Percentiles rank a stretch among this genome's conserved stretches.
Conservation (phyloP, 2,888 invertebrate genomes). For the Drosophila limbata region DNA sequence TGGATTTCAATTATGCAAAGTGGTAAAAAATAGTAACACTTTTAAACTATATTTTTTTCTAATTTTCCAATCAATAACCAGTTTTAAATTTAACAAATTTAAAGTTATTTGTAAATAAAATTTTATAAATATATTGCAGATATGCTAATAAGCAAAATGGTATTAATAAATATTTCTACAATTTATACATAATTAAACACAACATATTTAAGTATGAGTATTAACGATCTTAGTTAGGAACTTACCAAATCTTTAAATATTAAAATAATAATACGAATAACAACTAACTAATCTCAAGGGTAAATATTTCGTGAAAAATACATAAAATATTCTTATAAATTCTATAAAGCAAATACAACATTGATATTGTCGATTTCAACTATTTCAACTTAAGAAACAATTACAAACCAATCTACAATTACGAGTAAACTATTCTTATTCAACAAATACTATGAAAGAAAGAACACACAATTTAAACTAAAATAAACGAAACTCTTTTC, state of each 20-base stretch:
- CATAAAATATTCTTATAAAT: constrained; percentile 67
- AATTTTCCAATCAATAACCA: constrained; percentile 7
- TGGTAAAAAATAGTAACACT: constrained; percentile 23
- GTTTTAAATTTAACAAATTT: background rate
- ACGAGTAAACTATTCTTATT: constrained; percentile 63
- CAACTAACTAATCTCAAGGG: constrained; percentile 52
- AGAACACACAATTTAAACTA: constrained; percentile 9
- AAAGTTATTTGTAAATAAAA: constrained; percentile 13
- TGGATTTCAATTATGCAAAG: constrained; percentile 62
- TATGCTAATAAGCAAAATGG: constrained; percentile 34
- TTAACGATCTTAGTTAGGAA: constrained; percentile 72
- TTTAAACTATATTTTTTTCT: background rate
- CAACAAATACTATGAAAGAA: constrained; percentile 28
- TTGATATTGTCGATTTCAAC: constrained; percentile 53
- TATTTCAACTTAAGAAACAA: constrained; percentile 49
- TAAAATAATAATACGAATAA: constrained; percentile 16
- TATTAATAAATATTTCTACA: constrained; percentile 64
- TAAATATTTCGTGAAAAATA: constrained; percentile 47
- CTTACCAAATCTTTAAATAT: constrained; percentile 60
- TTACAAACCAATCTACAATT: constrained; percentile 44
- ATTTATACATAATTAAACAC: constrained; percentile 58
- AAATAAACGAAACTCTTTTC: constrained; percentile 44
- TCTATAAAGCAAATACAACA: constrained; percentile 49
- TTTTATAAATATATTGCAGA: constrained; percentile 8
- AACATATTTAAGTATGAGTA: constrained; percentile 44